Base-by-base conservation (phyloP, 2,797 vertebrate species). In the Varecia variegata region DNA sequence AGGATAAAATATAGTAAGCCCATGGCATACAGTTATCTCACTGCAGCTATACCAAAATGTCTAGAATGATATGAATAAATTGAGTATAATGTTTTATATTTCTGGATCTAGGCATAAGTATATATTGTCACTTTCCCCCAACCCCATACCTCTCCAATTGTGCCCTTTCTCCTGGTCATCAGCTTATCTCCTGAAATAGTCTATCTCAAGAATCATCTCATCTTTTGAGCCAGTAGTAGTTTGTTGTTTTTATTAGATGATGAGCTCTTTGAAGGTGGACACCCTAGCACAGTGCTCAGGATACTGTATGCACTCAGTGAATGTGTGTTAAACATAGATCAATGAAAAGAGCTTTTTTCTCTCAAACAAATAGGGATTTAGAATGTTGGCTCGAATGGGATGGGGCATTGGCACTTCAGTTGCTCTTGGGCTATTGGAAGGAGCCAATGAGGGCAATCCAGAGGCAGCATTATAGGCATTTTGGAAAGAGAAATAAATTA, bases 241-340 rank as follows among this genome's bases (percentile, higher is more conserved):
- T 65, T 77, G 30, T 88, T 54, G 70, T 89, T 30, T 93, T 90
- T 70, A 32, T 27, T 85, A 43, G 76, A 77, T 23, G 38, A 2
- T 74, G 47, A 93, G 14, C n/a, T 79, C 32, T 94, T 96, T 97
- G 84, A 97, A 97, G 84, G 83, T 60, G 80, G 88, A 97, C 47
- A 52, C 71, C 0, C 0, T 54, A 95, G 18, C 21, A 30, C 13
- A 67, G 54, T 88, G 76, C 52, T 58, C 27, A 27, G 82, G 52
- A 32, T 79, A 47, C 35, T 67, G 0, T 50, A 7, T 65, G 15
- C 58, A 52, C 14, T 83, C 58, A 50, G 32, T 92, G 50, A 83
- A 32, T 89, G 7, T 93, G 84, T 80, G 4, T 92, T 90, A 88
- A 79, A 56, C 43, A 62, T 21, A 18, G 21, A 81, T 62, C 58